These are phyloP conservation scores for Sebastes elongatus DNA, from an alignment of 2,797 vertebrate species.

Conservation along the genomic window DNA sequence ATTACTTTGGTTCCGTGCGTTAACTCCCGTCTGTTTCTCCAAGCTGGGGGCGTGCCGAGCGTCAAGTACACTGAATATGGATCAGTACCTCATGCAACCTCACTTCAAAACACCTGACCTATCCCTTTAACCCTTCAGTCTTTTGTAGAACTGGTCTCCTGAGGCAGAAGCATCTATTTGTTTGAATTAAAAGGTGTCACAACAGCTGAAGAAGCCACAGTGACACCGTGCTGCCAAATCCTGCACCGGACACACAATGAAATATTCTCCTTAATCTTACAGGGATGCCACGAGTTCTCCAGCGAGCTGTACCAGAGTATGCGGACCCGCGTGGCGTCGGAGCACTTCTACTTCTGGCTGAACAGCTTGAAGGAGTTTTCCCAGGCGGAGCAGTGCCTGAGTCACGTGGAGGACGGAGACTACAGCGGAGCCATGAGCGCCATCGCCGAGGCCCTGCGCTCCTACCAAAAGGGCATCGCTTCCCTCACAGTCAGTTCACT, in stretches of 20 bases:
- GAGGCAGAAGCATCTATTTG: not conserved
- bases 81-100: too few relatives aligned
- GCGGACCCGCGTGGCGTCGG: conserved; percentile 95
- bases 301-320: conserved; percentile 95
- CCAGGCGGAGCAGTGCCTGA: conserved; percentile 93
- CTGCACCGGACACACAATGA: not conserved
- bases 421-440: conserved; percentile 91
- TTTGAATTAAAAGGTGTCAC: not conserved
- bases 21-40: too few relatives aligned
- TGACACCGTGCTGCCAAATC: not conserved
- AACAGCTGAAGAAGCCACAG: not conserved
- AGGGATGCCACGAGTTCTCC: conserved; percentile 98
- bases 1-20: too few relatives aligned
- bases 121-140: not conserved
- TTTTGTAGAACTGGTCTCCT: not conserved
- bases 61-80: too few relatives aligned
- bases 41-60: too few relatives aligned
- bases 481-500: conserved; percentile 91
- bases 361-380: conserved; percentile 98
- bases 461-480: conserved; percentile 97
- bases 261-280: not conserved
- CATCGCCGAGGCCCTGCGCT: conserved; percentile 93
- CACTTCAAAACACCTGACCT: too few relatives aligned
- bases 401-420: conserved; percentile 88
- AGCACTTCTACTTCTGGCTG: conserved; percentile 99